Conservation (phyloP, 2,888 invertebrate species). For the Ochropacha duplaris region DNA sequence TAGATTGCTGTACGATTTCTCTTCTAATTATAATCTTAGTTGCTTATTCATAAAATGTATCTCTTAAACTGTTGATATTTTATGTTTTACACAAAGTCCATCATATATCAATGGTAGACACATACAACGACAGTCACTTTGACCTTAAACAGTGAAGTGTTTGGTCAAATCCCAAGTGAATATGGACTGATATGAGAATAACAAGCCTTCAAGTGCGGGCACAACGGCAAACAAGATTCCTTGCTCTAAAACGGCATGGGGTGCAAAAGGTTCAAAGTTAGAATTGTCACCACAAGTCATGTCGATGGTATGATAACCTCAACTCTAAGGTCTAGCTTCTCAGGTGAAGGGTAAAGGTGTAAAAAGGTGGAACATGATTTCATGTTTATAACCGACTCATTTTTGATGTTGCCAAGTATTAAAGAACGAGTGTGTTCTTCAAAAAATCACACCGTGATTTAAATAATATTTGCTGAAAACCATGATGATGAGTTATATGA, state of each 20-base stretch:
- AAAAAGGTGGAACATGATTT: background rate
- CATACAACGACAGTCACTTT: background rate
- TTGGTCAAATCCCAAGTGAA: background rate
- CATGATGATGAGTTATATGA: too few relatives aligned
- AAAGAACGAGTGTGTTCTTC: too few relatives aligned
- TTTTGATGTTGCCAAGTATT: too few relatives aligned
- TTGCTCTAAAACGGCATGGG: conserved; percentile 2
- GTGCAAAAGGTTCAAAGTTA: background rate
- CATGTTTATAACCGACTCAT: background rate
- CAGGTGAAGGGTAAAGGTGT: background rate
- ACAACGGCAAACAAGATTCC: conserved; percentile 1
- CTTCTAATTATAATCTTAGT: too few relatives aligned
- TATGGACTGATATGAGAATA: background rate
- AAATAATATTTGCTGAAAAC: too few relatives aligned
- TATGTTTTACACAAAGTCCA: too few relatives aligned
- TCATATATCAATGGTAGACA: background rate
- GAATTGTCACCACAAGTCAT: background rate
- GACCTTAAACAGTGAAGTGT: background rate
- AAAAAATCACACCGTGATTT: too few relatives aligned
- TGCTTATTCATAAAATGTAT: too few relatives aligned
- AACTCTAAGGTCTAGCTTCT: background rate
- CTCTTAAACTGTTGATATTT: too few relatives aligned
- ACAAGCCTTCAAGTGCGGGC: background rate
- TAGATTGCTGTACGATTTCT: too few relatives aligned
- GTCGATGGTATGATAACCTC: background rate